Evolutionary conservation across 2,888 invertebrate species (phyloP), one percentile per base, ranked within the genome.

Genomic region (Caenorhabditis virilis): DNA sequence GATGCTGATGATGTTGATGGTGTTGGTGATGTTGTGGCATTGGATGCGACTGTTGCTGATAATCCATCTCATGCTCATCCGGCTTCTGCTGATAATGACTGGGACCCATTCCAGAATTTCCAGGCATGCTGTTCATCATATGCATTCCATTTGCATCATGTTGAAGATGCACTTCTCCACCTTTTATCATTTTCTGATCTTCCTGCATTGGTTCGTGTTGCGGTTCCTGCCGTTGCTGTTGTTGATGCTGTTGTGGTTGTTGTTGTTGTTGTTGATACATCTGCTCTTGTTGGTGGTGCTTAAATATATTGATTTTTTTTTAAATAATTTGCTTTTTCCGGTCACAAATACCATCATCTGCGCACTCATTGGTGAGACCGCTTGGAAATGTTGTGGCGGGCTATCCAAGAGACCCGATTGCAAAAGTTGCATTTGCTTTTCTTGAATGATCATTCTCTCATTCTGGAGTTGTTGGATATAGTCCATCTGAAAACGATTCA

Each of bases 391-490:
- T 35, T 50, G 41, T 42, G 23, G 60, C 9, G 66, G 66, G 36
- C 66, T 66, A 22, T 66, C 66, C 36, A 66, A 26, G 20, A 66
- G 54, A 2, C 66, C 66, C 55, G 72, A 72, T 41, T 67, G 66
- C 53, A 69, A 48, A 35, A 72, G 26, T 25, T 72, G 72, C 16
- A 58, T 60, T 18, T 72, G 65, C 49, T 69, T 60, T 53, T 72
- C 72, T 47, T 69, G 72, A 38, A 72, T 60, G 42, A 59, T 50
- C 50, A 58, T 72, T 48, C 69, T 36, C 16, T 72, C 72, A 36
- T 69, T 67, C 41, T 69, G 64, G 22, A 72, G 38, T 25, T 72
- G 69, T 33, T 72, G 72, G 41, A 72, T 63, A 46, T 60, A 68
- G 26, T 68, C 63, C 41, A 52, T 53, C 49, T 63, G 68, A 18